Evolutionary conservation across 2,888 invertebrate species (phyloP).

Genomic region (Colostygia pectinataria): DNA sequence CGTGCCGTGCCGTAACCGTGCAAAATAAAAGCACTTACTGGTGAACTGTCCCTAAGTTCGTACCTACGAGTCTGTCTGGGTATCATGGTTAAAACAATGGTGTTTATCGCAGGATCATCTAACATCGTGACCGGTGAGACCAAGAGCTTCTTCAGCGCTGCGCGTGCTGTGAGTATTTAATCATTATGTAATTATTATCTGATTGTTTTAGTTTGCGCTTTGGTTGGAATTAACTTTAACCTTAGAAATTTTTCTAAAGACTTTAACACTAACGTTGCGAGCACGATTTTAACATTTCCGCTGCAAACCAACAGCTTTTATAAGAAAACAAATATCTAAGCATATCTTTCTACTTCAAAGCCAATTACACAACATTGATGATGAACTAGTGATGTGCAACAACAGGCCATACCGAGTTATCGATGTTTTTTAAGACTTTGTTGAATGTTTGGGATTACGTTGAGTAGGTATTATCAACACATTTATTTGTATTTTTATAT

Average conservation of each 20-base stretch:
- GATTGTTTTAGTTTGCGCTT: conserved; percentile 18
- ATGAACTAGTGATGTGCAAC: no score
- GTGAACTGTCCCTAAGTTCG: no score
- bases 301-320: no score
- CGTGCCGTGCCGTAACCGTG: no score
- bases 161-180: conserved; percentile 89
- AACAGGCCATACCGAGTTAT: background rate
- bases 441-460: background rate
- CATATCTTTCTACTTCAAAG: no score
- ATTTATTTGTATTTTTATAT: conserved; percentile 1
- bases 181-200: conserved; percentile 31
- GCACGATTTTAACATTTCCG: no score
- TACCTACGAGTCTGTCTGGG: background rate
- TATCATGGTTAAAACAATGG: conserved; percentile 52
- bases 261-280: no score
- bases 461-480: no score
- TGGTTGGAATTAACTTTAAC: conserved; percentile 2
- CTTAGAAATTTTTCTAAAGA: background rate
- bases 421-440: background rate
- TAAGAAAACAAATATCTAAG: no score
- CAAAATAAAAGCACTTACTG: no score
- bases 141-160: conserved; percentile 95
- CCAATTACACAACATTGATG: no score
- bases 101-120: conserved; percentile 86
- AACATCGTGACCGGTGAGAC: conserved; percentile 96